These are phyloP conservation scores for Scaptomyza graminum DNA, from an alignment of 1,140 invertebrate genomes.

Conservation along the genomic window DNA sequence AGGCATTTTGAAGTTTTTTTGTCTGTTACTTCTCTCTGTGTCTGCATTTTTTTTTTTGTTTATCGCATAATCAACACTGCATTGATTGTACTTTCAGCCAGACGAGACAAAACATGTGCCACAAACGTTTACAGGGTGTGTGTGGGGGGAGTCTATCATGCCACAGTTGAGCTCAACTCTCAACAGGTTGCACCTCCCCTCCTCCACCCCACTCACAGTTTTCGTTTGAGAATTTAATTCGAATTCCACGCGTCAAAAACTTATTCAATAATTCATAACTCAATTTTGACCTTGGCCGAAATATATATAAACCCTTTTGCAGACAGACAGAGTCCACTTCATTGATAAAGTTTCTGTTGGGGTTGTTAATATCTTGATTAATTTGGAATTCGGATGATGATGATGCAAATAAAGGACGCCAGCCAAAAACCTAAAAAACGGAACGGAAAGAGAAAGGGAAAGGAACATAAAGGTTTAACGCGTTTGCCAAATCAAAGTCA, in stretches of 20 bases:
- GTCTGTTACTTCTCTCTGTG: slow-evolving; percentile 19
- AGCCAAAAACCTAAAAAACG: not conserved
- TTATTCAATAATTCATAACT: slow-evolving; percentile 72
- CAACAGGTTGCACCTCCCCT: slow-evolving; percentile 10
- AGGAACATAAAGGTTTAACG: slow-evolving; percentile 37
- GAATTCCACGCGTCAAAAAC: slow-evolving; percentile 69
- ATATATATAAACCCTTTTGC: slow-evolving; percentile 29
- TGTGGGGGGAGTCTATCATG: slow-evolving; percentile 9
- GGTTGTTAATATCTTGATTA: slow-evolving; percentile 80
- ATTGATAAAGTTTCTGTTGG: slow-evolving; percentile 23
- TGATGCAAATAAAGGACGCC: slow-evolving; percentile 11
- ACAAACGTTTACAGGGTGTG: not conserved
- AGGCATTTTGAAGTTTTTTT: not conserved
- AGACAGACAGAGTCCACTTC: slow-evolving; percentile 11
- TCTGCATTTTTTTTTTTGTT: slow-evolving; percentile 51
- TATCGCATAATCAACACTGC: slow-evolving; percentile 55
- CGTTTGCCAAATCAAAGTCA: slow-evolving; percentile 75
- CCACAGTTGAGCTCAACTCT: slow-evolving; percentile 28
- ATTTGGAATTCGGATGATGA: slow-evolving; percentile 58
- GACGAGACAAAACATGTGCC: slow-evolving; percentile 9
- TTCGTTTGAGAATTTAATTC: slow-evolving; percentile 52
- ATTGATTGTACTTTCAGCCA: slow-evolving; percentile 56
- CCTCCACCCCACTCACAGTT: too few species aligned
- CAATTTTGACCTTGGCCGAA: slow-evolving; percentile 50
- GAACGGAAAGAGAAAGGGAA: slow-evolving; percentile 2